Percentiles rank a stretch among this genome's conserved stretches.
Conservation (phyloP, 2,888 invertebrate species). For the Aphidius colemani region DNA sequence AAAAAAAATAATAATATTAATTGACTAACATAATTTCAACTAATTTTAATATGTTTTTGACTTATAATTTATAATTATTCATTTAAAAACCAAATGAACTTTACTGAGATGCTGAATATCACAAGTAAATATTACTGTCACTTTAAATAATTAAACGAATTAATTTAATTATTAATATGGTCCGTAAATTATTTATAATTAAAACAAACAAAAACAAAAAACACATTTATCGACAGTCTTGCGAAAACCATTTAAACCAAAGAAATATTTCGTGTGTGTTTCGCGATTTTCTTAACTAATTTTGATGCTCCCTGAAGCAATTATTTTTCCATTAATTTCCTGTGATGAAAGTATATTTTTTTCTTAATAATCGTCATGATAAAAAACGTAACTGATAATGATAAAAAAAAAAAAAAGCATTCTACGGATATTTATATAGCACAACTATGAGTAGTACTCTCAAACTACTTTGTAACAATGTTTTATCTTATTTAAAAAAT, state of each 20-base stretch:
- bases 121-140: too few relatives aligned
- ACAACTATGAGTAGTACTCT: constrained; percentile 12
- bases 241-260: background rate
- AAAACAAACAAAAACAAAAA: constrained; percentile 1
- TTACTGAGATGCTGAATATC: too few relatives aligned
- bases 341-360: background rate
- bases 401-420: constrained; percentile 47
- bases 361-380: constrained; percentile 46
- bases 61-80: background rate
- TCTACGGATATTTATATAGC: constrained; percentile 54
- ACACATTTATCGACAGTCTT: background rate
- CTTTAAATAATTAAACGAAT: too few relatives aligned
- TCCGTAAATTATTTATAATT: too few relatives aligned
- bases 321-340: too few relatives aligned
- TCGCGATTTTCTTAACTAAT: too few relatives aligned
- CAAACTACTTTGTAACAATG: constrained; percentile 35
- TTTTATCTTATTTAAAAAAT: constrained; percentile 24
- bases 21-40: too few relatives aligned
- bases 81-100: background rate
- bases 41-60: background rate
- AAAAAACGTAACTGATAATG: constrained; percentile 52
- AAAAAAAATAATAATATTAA: background rate
- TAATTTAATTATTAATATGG: too few relatives aligned
- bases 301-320: too few relatives aligned
- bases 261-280: too few relatives aligned